Base-by-base conservation (phyloP, 2,113 vertebrate genomes). In the Helogale parvula region DNA sequence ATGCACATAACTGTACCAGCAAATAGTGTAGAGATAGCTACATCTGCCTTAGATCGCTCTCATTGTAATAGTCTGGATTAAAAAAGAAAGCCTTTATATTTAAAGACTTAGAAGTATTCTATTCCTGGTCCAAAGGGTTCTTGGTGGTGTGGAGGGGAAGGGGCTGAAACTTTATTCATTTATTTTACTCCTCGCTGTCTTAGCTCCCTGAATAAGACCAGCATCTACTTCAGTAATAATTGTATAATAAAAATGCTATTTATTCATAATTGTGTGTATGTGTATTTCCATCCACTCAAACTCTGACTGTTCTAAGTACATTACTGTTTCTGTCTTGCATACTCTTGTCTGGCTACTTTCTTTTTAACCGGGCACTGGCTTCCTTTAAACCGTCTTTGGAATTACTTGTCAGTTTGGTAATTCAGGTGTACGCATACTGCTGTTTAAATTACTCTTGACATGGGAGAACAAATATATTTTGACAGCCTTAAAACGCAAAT, bases 1-100 rank as follows among this genome's bases (percentile, higher is more conserved):
- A 71, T 17, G 0, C 25, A 15, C 65, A n/a, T 84, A 76, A 97
- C 63, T 96, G 95, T 93, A 74, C 96, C 89, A 97, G 97, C 80
- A 82, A 31, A 0, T 3, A 80, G 77, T 92, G 81, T 97, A 96
- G 97, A 97, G 96, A 96, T 88, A 97, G 96, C 81, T 74, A 7
- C 97, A 93, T 93, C 96, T 84, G 83, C 27, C 41, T 81, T 13
- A 77, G 45, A 45, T 27, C 76, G 60, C 72, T 86, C 60, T n/a
- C 29, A 2, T 35, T 35, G 11, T 52, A 16, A 13, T 50, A 54
- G 72, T 87, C 69, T 88, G 54, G 3, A 66, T 35, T 5, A 47
- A 63, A 25, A 63, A 63, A 63, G 21, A 29, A 79, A n/a, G 19
- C 13, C 29, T 47, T 92, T 96, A 13, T 60, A 41, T 87, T 87